Conservation (phyloP, 2,113 vertebrate genomes). For the Aythya baeri region DNA sequence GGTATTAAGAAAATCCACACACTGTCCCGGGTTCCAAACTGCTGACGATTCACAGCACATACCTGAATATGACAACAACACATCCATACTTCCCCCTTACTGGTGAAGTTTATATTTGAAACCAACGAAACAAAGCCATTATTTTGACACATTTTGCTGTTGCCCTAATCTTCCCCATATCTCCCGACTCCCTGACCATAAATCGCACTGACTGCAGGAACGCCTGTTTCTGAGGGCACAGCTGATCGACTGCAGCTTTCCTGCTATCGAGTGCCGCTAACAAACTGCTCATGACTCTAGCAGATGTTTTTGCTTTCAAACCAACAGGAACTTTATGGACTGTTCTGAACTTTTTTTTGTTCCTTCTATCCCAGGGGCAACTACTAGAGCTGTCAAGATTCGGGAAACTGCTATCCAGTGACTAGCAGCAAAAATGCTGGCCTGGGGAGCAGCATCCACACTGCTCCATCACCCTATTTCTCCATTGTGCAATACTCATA, state of each 20-base stretch:
- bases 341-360: not conserved
- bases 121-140: not conserved
- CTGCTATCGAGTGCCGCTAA: conserved; percentile 1
- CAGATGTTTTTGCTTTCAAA: conserved; percentile 67
- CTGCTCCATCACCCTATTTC: rapidly evolving
- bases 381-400: not conserved
- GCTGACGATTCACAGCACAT: not conserved
- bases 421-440: not conserved
- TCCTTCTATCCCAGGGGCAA: conserved; percentile 21
- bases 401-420: conserved; percentile 10
- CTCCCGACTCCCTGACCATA: not conserved
- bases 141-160: not conserved
- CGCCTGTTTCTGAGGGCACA: conserved; percentile 39
- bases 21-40: not conserved
- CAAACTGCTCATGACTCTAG: conserved; percentile 27
- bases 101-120: not conserved
- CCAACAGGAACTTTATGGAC: conserved; percentile 39
- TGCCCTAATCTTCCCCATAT: not conserved
- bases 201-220: not conserved
- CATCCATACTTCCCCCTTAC: not conserved
- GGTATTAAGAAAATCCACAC: not conserved
- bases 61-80: not conserved
- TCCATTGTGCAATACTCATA: not conserved
- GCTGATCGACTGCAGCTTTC: conserved; percentile 44
- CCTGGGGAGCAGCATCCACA: not conserved